These are phyloP conservation scores for Amblyteles armatorius DNA, from an alignment of 2,888 invertebrate species.

Conservation along the genomic window DNA sequence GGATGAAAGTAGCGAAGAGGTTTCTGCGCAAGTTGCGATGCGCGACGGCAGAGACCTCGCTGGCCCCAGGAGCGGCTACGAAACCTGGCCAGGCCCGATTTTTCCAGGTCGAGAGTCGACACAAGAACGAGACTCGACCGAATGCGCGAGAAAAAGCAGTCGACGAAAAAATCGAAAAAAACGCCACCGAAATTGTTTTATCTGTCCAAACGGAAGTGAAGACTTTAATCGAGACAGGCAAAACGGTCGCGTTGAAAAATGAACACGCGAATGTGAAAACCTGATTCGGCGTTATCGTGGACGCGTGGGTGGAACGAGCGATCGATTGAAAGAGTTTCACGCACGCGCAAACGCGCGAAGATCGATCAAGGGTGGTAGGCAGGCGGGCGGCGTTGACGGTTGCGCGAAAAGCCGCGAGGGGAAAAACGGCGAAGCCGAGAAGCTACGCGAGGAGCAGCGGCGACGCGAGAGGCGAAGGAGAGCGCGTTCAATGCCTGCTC, in stretches of 20 bases:
- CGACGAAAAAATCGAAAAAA: not conserved
- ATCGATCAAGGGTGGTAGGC: constrained; percentile 46
- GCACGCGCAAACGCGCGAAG: constrained; percentile 73
- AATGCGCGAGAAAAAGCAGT: not conserved
- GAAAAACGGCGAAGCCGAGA: constrained; percentile 4
- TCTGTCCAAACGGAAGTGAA: not conserved
- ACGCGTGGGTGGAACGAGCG: constrained; percentile 71
- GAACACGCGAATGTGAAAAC: not conserved
- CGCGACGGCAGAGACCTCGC: constrained; percentile 55
- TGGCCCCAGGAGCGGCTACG: constrained; percentile 63
- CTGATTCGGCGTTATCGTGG: constrained; percentile 63
- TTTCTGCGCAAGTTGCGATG: constrained; percentile 66
- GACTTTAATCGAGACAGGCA: not conserved
- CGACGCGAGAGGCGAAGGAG: constrained; percentile 40
- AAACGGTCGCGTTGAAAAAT: not conserved
- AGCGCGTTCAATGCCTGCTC: constrained; percentile 57
- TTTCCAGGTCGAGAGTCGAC: constrained; percentile 31
- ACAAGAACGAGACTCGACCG: not conserved
- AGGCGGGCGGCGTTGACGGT: constrained; percentile 14
- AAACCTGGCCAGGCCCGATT: constrained; percentile 57
- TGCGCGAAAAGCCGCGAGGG: constrained; percentile 13
- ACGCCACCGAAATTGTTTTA: not conserved
- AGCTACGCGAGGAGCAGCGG: constrained; percentile 36
- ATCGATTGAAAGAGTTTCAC: constrained; percentile 73
- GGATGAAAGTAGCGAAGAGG: constrained; percentile 50